Evolutionary conservation across 2,113 vertebrate genomes (phyloP).

Genomic region (Sebastes schlegelii): DNA sequence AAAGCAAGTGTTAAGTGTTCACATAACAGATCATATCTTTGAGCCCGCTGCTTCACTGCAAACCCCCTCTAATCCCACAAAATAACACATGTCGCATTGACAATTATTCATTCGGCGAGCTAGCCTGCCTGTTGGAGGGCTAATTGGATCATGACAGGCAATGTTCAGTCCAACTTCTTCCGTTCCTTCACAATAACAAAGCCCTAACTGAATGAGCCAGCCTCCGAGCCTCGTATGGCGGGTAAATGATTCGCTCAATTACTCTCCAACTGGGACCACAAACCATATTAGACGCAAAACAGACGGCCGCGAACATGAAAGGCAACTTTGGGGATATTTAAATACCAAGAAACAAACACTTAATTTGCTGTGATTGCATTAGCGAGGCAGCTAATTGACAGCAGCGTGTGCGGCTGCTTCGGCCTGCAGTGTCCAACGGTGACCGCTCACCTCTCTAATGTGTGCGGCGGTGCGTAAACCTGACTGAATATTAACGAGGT

Average conservation of each 20-base stretch:
- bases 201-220: constrained; percentile 85
- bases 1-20: not conserved
- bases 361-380: constrained; percentile 80
- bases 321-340: constrained; percentile 84
- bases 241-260: constrained; percentile 85
- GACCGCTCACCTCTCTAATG: constrained; percentile 73
- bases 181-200: constrained; percentile 87
- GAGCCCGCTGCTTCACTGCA: constrained; percentile 12
- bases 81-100: constrained; percentile 72
- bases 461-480: constrained; percentile 51
- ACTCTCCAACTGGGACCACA: constrained; percentile 81
- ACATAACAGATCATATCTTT: constrained; percentile 10
- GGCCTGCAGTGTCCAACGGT: constrained; percentile 64
- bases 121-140: constrained; percentile 72
- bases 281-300: constrained; percentile 83
- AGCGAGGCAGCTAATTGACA: constrained; percentile 80
- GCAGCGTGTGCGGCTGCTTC: constrained; percentile 68
- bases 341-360: constrained; percentile 87
- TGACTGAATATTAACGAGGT: constrained; percentile 75
- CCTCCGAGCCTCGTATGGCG: constrained; percentile 75
- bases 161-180: constrained; percentile 84
- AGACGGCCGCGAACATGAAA: constrained; percentile 84
- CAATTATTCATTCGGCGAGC: constrained; percentile 74
- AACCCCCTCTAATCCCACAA: constrained; percentile 60
- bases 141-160: constrained; percentile 83